phyloP scores from a whole-genome alignment of 35 echinoderm and acorn worm species.

The Eucidaris tribuloides region DNA sequence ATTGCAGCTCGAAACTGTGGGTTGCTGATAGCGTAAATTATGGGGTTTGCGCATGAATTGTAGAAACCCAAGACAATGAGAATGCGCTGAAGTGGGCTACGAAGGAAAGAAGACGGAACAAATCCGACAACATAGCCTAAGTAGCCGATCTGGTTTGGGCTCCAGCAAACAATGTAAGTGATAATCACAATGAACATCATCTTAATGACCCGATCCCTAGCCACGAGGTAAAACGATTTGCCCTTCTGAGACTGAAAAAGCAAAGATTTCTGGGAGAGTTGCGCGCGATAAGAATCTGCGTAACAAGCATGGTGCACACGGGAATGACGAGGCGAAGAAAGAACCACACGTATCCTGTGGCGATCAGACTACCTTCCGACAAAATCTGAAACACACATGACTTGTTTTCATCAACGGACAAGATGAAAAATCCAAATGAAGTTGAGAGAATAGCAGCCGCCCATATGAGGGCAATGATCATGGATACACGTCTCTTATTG shows the following conservation, averaged over 20 bases:
- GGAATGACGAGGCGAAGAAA: background rate
- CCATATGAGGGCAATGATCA: background rate
- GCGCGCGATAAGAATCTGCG: background rate
- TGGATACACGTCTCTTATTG: background rate
- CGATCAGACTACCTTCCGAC: background rate
- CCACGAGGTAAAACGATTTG: background rate
- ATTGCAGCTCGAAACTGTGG: too few species aligned
- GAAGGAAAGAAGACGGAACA: too few species aligned
- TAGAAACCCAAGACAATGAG: too few species aligned
- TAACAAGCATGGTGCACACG: background rate
- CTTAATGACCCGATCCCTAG: conserved; percentile 4
- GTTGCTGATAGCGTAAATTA: too few species aligned
- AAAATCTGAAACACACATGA: background rate
- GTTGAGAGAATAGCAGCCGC: background rate
- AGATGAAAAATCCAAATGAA: background rate
- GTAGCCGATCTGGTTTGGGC: background rate
- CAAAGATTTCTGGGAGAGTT: background rate
- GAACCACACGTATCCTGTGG: background rate
- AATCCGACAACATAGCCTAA: too few species aligned
- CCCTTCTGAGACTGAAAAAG: background rate
- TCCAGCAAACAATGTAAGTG: conserved; percentile 11
- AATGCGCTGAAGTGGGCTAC: too few species aligned
- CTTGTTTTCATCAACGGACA: background rate
- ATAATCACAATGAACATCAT: background rate
- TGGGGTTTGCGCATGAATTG: too few species aligned